Evolutionary conservation across 2,888 invertebrate species (phyloP).

Genomic region (Acanthococcus lagerstroemiae): DNA sequence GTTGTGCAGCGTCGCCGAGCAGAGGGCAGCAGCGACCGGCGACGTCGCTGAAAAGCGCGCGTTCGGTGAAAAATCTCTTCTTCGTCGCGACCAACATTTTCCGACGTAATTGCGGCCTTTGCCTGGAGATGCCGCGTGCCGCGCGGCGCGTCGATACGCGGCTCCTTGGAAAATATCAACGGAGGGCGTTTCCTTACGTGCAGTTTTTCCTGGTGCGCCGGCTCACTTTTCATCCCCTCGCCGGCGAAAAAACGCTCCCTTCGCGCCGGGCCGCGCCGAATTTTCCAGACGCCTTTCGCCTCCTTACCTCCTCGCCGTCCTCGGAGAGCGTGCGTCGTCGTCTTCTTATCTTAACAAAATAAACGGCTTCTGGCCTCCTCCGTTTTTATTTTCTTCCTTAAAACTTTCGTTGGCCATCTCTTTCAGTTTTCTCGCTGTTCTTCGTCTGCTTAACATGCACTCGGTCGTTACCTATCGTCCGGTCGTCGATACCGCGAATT

Average conservation of each 20-base stretch:
- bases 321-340: constrained; percentile 20
- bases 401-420: constrained; percentile 24
- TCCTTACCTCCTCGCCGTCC: background rate
- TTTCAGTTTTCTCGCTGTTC: constrained; percentile 16
- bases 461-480: background rate
- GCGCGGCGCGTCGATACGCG: too few relatives aligned
- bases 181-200: constrained; percentile 21
- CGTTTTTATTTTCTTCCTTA: constrained; percentile 14
- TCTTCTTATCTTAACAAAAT: constrained; percentile 22
- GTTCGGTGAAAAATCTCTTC: background rate
- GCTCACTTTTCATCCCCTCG: constrained; percentile 20
- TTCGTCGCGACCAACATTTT: background rate
- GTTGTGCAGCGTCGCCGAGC: background rate
- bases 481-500: constrained; percentile 1
- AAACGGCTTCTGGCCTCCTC: constrained; percentile 19
- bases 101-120: background rate
- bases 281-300: constrained; percentile 5
- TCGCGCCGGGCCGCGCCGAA: constrained; percentile 2
- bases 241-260: constrained; percentile 7
- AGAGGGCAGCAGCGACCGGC: constrained; percentile 1
- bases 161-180: constrained; percentile 14
- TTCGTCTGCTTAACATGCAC: constrained; percentile 12
- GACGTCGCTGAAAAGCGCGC: background rate
- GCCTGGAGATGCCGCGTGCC: background rate
- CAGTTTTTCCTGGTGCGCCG: constrained; percentile 24